Percentiles rank a stretch among this genome's conserved stretches.
Conservation (phyloP, 2,888 invertebrate genomes). For the Lingula anatina region DNA sequence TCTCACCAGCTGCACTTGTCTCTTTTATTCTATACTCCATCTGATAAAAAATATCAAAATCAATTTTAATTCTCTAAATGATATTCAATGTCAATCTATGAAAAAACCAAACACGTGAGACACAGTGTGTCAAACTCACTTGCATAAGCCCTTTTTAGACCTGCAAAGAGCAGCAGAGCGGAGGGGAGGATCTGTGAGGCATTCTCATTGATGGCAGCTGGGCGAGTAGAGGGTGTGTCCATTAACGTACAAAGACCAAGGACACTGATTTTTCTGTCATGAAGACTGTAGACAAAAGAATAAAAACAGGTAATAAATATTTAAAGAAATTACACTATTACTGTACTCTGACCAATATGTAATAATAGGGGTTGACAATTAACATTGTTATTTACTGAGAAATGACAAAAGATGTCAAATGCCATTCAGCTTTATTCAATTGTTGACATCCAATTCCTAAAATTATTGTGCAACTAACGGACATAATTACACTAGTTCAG, state of each 20-base stretch:
- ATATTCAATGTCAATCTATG: constrained; percentile 3
- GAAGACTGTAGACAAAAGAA: constrained; percentile 61
- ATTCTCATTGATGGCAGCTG: constrained; percentile 68
- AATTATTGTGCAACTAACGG: too few species aligned
- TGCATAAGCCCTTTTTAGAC: constrained; percentile 88
- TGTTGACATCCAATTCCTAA: too few species aligned
- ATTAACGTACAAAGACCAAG: constrained; percentile 86
- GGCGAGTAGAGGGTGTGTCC: constrained; percentile 33
- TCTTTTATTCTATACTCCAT: neutral
- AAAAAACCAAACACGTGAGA: too few species aligned
- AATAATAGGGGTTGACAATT: neutral
- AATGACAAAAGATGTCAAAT: constrained; percentile 1
- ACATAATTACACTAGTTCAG: too few species aligned
- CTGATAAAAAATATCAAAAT: too few species aligned
- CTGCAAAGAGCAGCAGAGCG: constrained; percentile 85
- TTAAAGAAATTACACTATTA: too few species aligned
- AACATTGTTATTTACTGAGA: neutral
- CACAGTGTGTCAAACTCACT: constrained; percentile 54
- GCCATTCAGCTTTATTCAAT: too few species aligned
- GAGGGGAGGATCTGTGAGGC: constrained; percentile 79
- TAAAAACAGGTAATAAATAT: too few species aligned
- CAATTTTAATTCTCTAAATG: neutral
- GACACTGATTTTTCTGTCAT: constrained; percentile 89
- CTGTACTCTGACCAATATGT: too few species aligned
- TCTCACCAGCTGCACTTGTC: neutral